A percentile compares a stretch with the other conserved stretches of the same genome.
Evolutionary conservation across 2,888 invertebrate genomes (phyloP).

Genomic region (Acanthosepion pharaonis): DNA sequence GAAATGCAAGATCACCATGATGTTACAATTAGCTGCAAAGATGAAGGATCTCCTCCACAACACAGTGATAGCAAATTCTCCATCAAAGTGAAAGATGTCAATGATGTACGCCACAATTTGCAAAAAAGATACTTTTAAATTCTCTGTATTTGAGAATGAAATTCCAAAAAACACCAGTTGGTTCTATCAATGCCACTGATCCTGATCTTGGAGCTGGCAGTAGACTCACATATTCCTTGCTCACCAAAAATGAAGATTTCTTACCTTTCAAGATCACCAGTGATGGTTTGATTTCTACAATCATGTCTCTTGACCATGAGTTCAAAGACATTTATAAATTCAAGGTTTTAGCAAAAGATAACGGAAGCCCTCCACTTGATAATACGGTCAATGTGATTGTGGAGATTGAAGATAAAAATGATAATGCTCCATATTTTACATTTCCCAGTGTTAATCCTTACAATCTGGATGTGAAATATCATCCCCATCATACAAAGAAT

Average conservation of each 20-base stretch:
- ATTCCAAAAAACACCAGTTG: neutral
- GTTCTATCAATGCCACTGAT: conserved; percentile 1
- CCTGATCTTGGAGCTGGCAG: conserved; percentile 33
- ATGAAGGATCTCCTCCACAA: conserved; percentile 15
- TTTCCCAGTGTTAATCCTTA: neutral
- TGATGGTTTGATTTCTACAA: neutral
- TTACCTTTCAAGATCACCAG: conserved; percentile 22
- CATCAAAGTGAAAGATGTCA: conserved; percentile 33
- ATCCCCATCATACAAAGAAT: neutral
- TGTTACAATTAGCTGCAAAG: conserved; percentile 22
- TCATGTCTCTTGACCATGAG: conserved; percentile 23
- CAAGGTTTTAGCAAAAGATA: conserved; percentile 9
- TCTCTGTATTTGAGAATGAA: neutral
- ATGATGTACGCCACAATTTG: conserved; percentile 6
- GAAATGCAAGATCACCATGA: conserved; percentile 1
- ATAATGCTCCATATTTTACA: neutral
- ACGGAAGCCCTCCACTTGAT: conserved; percentile 1
- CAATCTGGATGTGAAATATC: neutral
- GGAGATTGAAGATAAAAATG: neutral
- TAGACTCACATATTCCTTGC: neutral
- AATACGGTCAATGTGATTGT: conserved; percentile 12
- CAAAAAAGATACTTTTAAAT: neutral
- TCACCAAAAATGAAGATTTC: conserved; percentile 6
- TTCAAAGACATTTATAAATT: conserved; percentile 33
- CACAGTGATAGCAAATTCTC: conserved; percentile 21